Evolutionary conservation across 2,888 invertebrate genomes (phyloP), one percentile per base, ranked within the genome.

Genomic region (Drosophila cracens): DNA sequence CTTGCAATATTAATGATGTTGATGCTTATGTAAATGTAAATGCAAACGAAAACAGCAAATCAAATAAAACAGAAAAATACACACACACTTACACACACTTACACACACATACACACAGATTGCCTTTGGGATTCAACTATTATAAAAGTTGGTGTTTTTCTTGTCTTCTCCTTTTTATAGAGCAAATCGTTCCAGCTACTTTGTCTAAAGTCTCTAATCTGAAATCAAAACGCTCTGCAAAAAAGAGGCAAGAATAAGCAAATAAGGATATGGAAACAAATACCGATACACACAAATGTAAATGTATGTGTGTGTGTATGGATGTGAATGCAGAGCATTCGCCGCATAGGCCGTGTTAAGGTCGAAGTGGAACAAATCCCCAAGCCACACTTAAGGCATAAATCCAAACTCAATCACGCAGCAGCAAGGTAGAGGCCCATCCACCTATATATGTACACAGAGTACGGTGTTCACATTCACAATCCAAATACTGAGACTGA

Each of bases 401-500:
- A 89, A 86, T 86, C 87, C 87, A 76, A 86, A 85, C 88, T 82
- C 85, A 84, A 89, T 85, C 89, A 89, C 73, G 64, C 82, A 74
- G 73, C 66, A 64, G 51, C 51, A 51, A 29, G 51, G 74, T 76
- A 68, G 66, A 69, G 33, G 29, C 46, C 57, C 16, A 64, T 36
- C 61, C 53, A 16, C 27, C 52, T 18, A 57, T 25, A 46, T 25
- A 46, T 25, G 46, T 46, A 34, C 48, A 43, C 56, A 25, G 38
- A 38, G 46, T 8, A 25, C 21, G 25, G 46, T 16, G 46, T 53
- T 27, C 61, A 33, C 46, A 57, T 36, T 16, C 43, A 40, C 57
- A 40, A 53, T 49, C 52, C 33, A 18, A 51, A 57, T 38, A 57
- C 64, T n/a, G 33, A 40, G 54, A 56, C 43, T 57, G 34, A 62